These are phyloP conservation scores for Aphelinus certus DNA, from an alignment of 1,140 invertebrate species.

Conservation along the genomic window DNA sequence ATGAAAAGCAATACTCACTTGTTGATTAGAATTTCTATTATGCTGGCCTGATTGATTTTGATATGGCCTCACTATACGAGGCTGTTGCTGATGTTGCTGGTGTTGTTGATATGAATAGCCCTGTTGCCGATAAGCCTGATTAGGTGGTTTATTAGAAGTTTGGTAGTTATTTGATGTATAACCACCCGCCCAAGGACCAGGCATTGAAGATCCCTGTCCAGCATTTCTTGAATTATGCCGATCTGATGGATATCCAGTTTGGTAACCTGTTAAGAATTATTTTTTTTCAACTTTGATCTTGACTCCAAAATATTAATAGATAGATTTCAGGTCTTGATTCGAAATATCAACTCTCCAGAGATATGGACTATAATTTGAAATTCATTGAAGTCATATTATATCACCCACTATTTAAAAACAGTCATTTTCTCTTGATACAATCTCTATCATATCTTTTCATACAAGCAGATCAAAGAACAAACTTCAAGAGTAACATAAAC, in stretches of 20 bases:
- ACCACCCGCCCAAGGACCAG: constrained; percentile 25
- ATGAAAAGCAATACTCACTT: constrained; percentile 10
- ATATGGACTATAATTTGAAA: too few species aligned
- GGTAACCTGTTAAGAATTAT: background rate
- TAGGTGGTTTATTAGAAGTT: background rate
- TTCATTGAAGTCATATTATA: too few species aligned
- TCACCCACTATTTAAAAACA: too few species aligned
- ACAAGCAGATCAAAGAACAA: too few species aligned
- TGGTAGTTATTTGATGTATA: constrained; percentile 14
- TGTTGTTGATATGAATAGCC: constrained; percentile 1
- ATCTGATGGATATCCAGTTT: constrained; percentile 20
- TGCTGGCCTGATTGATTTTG: constrained; percentile 10
- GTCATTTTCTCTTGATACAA: too few species aligned
- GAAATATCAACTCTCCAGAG: too few species aligned
- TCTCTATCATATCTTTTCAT: too few species aligned
- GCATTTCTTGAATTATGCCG: constrained; percentile 1
- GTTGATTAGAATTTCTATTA: constrained; percentile 19
- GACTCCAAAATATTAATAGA: too few species aligned
- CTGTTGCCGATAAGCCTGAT: constrained; percentile 10
- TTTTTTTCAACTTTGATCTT: too few species aligned
- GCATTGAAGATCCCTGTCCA: background rate
- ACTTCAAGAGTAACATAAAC: too few species aligned
- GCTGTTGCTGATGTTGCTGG: constrained; percentile 9
- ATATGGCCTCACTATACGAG: constrained; percentile 4
- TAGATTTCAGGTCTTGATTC: too few species aligned